Evolutionary conservation across 2,113 vertebrate genomes (phyloP), one percentile per base, ranked within the genome.

Genomic region (Heterochromis multidens): DNA sequence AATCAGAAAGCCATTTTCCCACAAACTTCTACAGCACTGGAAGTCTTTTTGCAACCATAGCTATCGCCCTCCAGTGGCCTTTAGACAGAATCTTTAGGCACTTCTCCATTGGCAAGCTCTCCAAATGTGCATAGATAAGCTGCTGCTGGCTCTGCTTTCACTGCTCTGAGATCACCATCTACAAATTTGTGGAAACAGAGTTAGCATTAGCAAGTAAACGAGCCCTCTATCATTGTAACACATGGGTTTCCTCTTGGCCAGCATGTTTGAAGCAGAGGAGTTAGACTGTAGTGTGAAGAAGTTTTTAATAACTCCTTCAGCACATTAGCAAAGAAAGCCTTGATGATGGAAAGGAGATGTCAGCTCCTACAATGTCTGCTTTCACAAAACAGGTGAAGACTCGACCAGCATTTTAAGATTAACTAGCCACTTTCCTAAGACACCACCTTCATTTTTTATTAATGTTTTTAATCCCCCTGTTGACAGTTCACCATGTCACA

Each of bases 1-100:
- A 35, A 3, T 35, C 10, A n/a, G 10, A 0, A 37, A 63, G 19
- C n/a, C n/a, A n/a, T n/a, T n/a, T n/a, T n/a, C 7, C 19, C 61
- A 37, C 19, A 37, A 31, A 63, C 6, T n/a, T 37, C 31, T n/a
- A 37, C 4, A 37, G 19, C 13, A 10, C 2, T 37, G 6, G 61
- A 63, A 11, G 1, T 37, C 31, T 35, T 37, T 63, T 33, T 37
- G 1, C 31, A 37, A 37, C 61, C 61, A 63, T 2, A 63, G 61
- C 2, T 37, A n/a, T 63, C 31, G 31, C 31, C 61, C 19, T 37
- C 31, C 37, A 19, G 61, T 37, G 31, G 61, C 19, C 61, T 63
- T 63, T 63, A 37, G 37, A n/a, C 7, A 63, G 61, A 37, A 37
- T 63, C 13, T n/a, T 37, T n/a, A 37, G n/a, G 19, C 0, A 1